Evolutionary conservation across 2,888 invertebrate species (phyloP).

Genomic region (Andrena dorsata): DNA sequence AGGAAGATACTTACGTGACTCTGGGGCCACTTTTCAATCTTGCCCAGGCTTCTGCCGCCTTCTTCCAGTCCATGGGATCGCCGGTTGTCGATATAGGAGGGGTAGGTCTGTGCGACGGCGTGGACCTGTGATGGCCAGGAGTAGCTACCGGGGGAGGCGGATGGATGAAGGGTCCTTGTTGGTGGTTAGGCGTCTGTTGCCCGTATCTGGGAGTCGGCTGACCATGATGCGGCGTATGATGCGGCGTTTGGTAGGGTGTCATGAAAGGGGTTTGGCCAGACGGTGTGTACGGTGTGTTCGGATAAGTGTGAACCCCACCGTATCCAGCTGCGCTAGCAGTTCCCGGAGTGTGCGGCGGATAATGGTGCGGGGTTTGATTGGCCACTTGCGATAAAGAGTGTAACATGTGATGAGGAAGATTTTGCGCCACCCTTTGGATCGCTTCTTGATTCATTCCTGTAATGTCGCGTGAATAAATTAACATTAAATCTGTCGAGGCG

Average conservation of each 20-base stretch:
- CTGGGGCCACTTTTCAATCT: slow-evolving; percentile 85
- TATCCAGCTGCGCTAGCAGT: slow-evolving; percentile 88
- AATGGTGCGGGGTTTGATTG: slow-evolving; percentile 85
- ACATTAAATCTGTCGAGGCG: not conserved
- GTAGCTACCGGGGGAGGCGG: slow-evolving; percentile 78
- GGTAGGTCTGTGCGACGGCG: slow-evolving; percentile 82
- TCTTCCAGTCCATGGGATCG: slow-evolving; percentile 93
- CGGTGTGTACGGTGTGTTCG: slow-evolving; percentile 95
- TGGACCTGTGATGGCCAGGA: slow-evolving; percentile 72
- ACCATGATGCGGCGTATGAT: slow-evolving; percentile 86
- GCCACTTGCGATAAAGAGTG: slow-evolving; percentile 91
- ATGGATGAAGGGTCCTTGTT: slow-evolving; percentile 84
- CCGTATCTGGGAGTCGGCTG: slow-evolving; percentile 79
- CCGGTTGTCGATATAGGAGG: slow-evolving; percentile 78
- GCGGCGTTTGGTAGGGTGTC: slow-evolving; percentile 94
- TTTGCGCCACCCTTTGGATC: slow-evolving; percentile 90
- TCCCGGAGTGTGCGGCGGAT: slow-evolving; percentile 91
- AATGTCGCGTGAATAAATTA: not conserved
- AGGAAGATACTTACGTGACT: slow-evolving; percentile 75
- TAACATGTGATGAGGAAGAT: slow-evolving; percentile 89
- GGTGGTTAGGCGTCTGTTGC: slow-evolving; percentile 85
- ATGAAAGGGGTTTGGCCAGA: slow-evolving; percentile 97
- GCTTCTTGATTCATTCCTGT: slow-evolving; percentile 88
- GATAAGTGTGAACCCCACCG: slow-evolving; percentile 86
- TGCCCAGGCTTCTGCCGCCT: slow-evolving; percentile 94